Evolutionary conservation across 2,888 invertebrate species (phyloP).

Genomic region (Xylophagus ater): DNA sequence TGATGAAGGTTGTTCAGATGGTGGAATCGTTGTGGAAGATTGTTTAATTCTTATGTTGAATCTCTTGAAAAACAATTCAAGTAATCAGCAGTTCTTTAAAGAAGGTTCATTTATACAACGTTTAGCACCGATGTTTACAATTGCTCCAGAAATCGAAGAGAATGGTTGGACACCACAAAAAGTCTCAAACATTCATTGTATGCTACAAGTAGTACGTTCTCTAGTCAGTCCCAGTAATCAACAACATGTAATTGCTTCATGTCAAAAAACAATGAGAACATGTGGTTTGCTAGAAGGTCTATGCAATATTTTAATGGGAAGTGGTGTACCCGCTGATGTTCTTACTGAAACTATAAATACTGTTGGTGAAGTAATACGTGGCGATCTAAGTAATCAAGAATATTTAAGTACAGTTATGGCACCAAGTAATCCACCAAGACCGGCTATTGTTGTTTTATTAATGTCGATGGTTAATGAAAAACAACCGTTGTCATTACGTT

Average conservation of each 20-base stretch:
- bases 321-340: conserved; percentile 92
- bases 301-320: conserved; percentile 87
- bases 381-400: conserved; percentile 82
- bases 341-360: conserved; percentile 92
- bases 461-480: conserved; percentile 99
- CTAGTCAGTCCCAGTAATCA: conserved; percentile 91
- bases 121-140: conserved; percentile 76
- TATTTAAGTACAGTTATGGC: conserved; percentile 83
- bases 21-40: conserved; percentile 97
- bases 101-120: conserved; percentile 94
- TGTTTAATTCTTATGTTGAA: conserved; percentile 88
- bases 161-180: conserved; percentile 86
- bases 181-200: conserved; percentile 85
- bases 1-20: conserved; percentile 86
- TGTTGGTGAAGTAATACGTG: conserved; percentile 83
- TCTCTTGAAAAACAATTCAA: conserved; percentile 85
- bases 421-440: conserved; percentile 85
- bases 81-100: conserved; percentile 97
- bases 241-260: conserved; percentile 63
- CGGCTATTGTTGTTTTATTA: conserved; percentile 85
- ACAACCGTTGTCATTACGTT: conserved; percentile 80
- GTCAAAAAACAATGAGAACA: conserved; percentile 81
- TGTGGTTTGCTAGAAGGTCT: conserved; percentile 72
- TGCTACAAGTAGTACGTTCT: conserved; percentile 80
- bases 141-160: conserved; percentile 60